phyloP scores from a whole-genome alignment of 92 coral and sea anemone genomes.

The Galaxea fascicularis region DNA sequence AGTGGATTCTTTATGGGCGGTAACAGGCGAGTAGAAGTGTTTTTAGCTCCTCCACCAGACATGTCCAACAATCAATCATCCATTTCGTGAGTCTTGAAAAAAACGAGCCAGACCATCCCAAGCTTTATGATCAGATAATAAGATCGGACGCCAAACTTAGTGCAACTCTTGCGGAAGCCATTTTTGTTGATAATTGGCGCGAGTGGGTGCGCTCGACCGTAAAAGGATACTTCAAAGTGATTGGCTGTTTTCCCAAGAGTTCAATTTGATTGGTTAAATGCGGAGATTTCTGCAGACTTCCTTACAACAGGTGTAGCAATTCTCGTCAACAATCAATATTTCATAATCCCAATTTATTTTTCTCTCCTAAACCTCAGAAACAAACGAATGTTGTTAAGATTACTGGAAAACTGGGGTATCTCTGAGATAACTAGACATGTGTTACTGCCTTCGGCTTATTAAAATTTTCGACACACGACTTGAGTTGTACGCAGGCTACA shows the following conservation, averaged over 20 bases:
- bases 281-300: conserved; percentile 17
- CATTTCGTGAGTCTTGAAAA: conserved; percentile 1
- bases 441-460: too few relatives aligned
- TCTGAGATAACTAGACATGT: too few relatives aligned
- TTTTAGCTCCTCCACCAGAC: conserved; percentile 84
- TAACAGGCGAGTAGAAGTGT: conserved; percentile 74
- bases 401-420: too few relatives aligned
- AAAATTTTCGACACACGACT: too few relatives aligned
- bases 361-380: not conserved
- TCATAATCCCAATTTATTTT: conserved; percentile 26
- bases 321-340: conserved; percentile 44
- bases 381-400: not conserved
- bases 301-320: conserved; percentile 54
- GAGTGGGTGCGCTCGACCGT: conserved; percentile 58
- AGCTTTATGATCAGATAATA: not conserved
- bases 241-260: conserved; percentile 43
- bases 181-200: conserved; percentile 38
- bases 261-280: conserved; percentile 65
- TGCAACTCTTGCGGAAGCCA: conserved; percentile 56
- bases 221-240: conserved; percentile 38
- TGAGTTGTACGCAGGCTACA: too few relatives aligned
- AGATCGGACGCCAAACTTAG: not conserved
- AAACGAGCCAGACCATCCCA: not conserved
- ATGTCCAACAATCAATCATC: conserved; percentile 45
- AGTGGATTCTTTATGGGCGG: conserved; percentile 95